Conservation (phyloP, 2,888 invertebrate genomes). For the Malachius bipustulatus region DNA sequence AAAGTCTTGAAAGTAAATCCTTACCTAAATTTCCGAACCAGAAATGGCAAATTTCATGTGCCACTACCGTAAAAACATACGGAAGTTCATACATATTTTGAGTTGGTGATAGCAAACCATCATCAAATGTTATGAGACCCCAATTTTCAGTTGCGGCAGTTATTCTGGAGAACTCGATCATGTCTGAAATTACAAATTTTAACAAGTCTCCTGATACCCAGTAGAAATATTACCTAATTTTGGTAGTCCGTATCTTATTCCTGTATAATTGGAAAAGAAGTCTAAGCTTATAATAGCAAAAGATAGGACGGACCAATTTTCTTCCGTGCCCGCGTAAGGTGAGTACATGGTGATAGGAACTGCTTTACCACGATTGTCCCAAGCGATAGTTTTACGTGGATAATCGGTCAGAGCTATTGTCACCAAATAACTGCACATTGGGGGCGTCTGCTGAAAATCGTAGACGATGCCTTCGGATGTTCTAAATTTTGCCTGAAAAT, state of each 20-base stretch:
- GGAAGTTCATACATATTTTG: not conserved
- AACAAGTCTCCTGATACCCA: too few species aligned
- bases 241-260: not conserved
- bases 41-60: not conserved
- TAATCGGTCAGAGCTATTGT: not conserved
- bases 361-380: not conserved
- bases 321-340: not conserved
- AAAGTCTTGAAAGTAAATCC: too few species aligned
- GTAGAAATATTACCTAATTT: too few species aligned
- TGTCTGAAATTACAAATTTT: too few species aligned
- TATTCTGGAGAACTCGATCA: not conserved
- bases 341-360: not conserved
- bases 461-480: not conserved
- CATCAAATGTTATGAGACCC: not conserved
- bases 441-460: not conserved
- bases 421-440: not conserved
- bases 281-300: not conserved
- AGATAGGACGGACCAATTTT: not conserved
- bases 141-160: constrained; percentile 1
- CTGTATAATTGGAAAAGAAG: not conserved
- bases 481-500: not conserved
- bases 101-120: not conserved
- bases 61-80: not conserved
- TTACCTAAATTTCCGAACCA: constrained; percentile 3
- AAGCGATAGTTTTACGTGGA: not conserved